phyloP scores from a whole-genome alignment of 2,888 invertebrate genomes.

The Drosophila nigricruria region DNA sequence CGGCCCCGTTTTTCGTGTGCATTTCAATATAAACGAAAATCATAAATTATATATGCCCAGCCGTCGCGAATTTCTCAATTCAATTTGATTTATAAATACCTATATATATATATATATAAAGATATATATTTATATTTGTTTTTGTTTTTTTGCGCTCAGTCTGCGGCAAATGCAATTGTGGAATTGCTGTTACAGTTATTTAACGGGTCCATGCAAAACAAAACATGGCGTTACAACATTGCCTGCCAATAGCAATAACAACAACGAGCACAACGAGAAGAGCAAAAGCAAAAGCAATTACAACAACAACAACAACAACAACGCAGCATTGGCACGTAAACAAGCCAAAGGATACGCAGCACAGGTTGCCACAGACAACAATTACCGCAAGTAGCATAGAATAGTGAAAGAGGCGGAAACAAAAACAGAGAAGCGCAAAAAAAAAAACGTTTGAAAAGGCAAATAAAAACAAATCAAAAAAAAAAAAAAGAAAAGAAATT shows the following conservation, averaged over 20 bases:
- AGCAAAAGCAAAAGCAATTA: background rate
- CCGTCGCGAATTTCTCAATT: constrained; percentile 24
- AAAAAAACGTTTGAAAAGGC: constrained; percentile 5
- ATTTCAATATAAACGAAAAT: constrained; percentile 31
- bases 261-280: constrained; percentile 16
- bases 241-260: constrained; percentile 17
- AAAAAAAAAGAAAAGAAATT: background rate
- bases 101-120: background rate
- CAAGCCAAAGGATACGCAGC: constrained; percentile 46
- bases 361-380: constrained; percentile 43
- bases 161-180: constrained; percentile 30
- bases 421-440: background rate
- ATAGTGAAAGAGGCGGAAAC: constrained; percentile 36
- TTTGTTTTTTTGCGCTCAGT: background rate
- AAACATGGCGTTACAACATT: constrained; percentile 59
- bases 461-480: constrained; percentile 6
- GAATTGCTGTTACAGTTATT: constrained; percentile 24
- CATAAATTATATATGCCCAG: constrained; percentile 33
- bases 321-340: constrained; percentile 34
- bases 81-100: background rate
- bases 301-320: constrained; percentile 16
- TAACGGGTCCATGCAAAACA: constrained; percentile 50
- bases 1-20: constrained; percentile 40
- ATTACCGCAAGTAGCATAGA: constrained; percentile 35
- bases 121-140: background rate